Base-by-base conservation (phyloP, 2,888 invertebrate species). In the Leptopilina syphax region DNA sequence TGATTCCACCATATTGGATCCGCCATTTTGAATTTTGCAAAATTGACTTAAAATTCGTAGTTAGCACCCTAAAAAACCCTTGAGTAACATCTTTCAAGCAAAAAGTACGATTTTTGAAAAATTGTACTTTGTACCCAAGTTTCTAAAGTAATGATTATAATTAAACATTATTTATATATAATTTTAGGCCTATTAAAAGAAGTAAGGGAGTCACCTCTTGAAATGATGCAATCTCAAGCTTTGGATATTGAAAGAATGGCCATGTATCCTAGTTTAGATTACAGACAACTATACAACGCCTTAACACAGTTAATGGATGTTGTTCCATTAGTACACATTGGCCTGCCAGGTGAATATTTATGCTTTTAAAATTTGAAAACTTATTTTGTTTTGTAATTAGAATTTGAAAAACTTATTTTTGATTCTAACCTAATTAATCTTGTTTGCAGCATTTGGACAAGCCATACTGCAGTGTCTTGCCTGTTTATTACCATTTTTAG, bases 221-320 rank as follows among this genome's bases (percentile, higher is more conserved):
- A 98, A 91, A 96, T 98, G 95, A 95, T 98, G 85, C 96, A 97
- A 84, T 95, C 96, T 84, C 96, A 97, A 41, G 96, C 97, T 90
- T 96, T 96, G 92, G 98, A 99, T 92, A 93, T 95, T 0, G 95
- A 95, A 77, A 94, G 99, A 79, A 96, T 98, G 95, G 95, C 96
- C 44, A 94, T 99, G 76, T 99, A 98, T 92, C 99, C 99, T 9
- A 98, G 97, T 93, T 94, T 99, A 86, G 99, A 99, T 93, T 99
- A 99, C 93, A 97, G 97, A 91, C 98, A 98, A 77, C 94, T 99
- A 68, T 99, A 98, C 92, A 97, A 97, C 91, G 98, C 98, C 27
- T 94, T 99, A 78, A 93, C 96, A 34, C 96, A 96, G 88, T 93
- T 98, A 84, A 96, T 99, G 77, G 99, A 99, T 92, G 96, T 98